Conservation (phyloP, 2,797 vertebrate genomes). For the Acipenser transmontanus region DNA sequence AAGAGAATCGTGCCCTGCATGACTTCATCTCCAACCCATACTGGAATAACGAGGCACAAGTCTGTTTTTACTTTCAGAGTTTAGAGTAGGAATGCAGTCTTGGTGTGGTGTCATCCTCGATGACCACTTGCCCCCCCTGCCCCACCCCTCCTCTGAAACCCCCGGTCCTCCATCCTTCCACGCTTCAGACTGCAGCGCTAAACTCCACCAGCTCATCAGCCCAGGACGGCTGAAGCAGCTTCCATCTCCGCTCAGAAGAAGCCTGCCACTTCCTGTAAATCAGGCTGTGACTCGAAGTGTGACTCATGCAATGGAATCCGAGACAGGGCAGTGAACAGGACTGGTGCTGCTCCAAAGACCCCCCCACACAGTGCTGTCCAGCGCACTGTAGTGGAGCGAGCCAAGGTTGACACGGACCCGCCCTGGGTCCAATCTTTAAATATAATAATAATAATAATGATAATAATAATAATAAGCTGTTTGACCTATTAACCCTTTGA, state of each 20-base stretch:
- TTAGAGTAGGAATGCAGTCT: too few relatives aligned
- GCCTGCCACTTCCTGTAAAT: background rate
- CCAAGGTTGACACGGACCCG: slow-evolving; percentile 56
- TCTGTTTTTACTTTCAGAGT: too few relatives aligned
- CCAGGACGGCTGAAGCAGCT: background rate
- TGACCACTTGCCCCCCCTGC: too few relatives aligned
- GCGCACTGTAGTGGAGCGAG: slow-evolving; percentile 39
- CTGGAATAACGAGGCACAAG: too few relatives aligned
- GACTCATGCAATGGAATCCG: slow-evolving; percentile 30
- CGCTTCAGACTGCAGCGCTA: too few relatives aligned
- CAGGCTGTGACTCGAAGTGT: slow-evolving; percentile 17
- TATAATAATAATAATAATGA: slow-evolving; percentile 21
- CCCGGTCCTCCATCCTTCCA: too few relatives aligned
- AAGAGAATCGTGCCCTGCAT: too few relatives aligned
- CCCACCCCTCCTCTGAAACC: too few relatives aligned
- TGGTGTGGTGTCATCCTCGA: too few relatives aligned
- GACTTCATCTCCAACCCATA: too few relatives aligned
- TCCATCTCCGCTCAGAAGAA: background rate
- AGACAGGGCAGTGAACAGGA: background rate
- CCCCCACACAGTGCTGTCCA: background rate
- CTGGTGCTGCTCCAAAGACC: background rate
- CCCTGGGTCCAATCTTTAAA: slow-evolving; percentile 50
- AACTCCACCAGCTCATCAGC: background rate
- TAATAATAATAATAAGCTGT: slow-evolving; percentile 49
- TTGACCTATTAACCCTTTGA: slow-evolving; percentile 64